These are phyloP conservation scores for Semicossyphus pulcher DNA, from an alignment of 2,113 vertebrate genomes.

Conservation along the genomic window DNA sequence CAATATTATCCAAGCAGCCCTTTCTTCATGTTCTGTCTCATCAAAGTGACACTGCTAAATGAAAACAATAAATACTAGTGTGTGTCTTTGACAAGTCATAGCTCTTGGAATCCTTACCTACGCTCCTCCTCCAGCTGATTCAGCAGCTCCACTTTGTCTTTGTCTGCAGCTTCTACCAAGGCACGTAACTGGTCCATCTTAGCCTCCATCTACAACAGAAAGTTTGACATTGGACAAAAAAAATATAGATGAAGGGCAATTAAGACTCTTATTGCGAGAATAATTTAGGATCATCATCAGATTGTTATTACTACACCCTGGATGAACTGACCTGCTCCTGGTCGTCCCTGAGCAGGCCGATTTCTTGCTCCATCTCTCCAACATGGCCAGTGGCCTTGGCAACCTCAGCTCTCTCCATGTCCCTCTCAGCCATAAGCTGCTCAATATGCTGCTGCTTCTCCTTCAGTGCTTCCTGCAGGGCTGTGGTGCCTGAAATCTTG, in stretches of 20 bases:
- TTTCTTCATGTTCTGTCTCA: background rate
- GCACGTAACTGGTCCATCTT: slow-evolving; percentile 97
- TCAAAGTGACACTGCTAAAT: background rate
- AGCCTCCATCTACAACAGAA: slow-evolving; percentile 91
- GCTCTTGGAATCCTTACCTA: slow-evolving; percentile 81
- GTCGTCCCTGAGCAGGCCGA: slow-evolving; percentile 90
- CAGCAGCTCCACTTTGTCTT: slow-evolving; percentile 96
- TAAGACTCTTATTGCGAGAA: background rate
- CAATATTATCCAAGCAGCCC: background rate
- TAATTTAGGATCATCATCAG: background rate
- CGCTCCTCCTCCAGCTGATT: slow-evolving; percentile 98
- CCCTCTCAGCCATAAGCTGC: slow-evolving; percentile 96
- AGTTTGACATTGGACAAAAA: background rate
- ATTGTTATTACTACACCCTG: background rate
- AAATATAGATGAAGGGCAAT: background rate
- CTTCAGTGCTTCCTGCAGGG: slow-evolving; percentile 96
- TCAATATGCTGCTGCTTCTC: slow-evolving; percentile 99
- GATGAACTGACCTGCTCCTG: slow-evolving; percentile 90
- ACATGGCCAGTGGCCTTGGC: slow-evolving; percentile 96
- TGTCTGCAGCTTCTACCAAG: slow-evolving; percentile 95
- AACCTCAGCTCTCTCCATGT: slow-evolving; percentile 96
- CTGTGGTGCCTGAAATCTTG: slow-evolving; percentile 98
- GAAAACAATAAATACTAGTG: background rate
- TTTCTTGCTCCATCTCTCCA: slow-evolving; percentile 94
- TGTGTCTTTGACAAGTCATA: background rate